phyloP scores from a whole-genome alignment of 2,113 vertebrate genomes.

The Amblyopsis rosae region DNA sequence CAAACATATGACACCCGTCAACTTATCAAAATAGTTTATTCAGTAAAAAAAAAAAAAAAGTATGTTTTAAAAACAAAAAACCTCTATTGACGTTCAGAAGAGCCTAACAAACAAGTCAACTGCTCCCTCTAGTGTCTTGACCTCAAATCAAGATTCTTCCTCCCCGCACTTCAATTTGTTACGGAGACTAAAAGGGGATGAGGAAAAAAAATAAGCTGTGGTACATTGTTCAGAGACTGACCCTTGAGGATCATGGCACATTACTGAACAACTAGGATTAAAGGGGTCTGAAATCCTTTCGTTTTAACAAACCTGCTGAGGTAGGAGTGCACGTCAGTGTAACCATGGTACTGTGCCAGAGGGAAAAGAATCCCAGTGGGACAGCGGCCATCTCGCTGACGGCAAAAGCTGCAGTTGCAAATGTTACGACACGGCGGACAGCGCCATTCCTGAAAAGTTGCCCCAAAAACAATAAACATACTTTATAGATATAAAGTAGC shows the following conservation, averaged over 20 bases:
- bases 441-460: constrained; percentile 66
- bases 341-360: constrained; percentile 77
- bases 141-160: constrained; percentile 31
- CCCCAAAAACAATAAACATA: not conserved
- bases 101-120: not conserved
- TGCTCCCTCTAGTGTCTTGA: constrained; percentile 9
- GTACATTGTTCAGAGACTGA: too few relatives aligned
- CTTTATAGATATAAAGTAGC: not conserved
- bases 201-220: not conserved
- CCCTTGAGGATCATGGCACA: not conserved
- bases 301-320: constrained; percentile 67
- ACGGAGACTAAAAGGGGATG: constrained; percentile 54
- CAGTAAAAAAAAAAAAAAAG: constrained; percentile 23
- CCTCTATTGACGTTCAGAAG: not conserved
- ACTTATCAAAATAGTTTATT: constrained; percentile 30
- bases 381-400: constrained; percentile 74
- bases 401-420: constrained; percentile 83
- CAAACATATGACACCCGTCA: not conserved
- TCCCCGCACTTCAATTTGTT: constrained; percentile 59
- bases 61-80: not conserved
- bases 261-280: not conserved
- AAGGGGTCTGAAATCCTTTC: too few relatives aligned
- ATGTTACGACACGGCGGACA: constrained; percentile 80
- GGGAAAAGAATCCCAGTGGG: constrained; percentile 80
- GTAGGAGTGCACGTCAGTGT: constrained; percentile 80